These are phyloP conservation scores for Lophius americanus DNA, from an alignment of 2,797 vertebrate genomes.

Conservation along the genomic window DNA sequence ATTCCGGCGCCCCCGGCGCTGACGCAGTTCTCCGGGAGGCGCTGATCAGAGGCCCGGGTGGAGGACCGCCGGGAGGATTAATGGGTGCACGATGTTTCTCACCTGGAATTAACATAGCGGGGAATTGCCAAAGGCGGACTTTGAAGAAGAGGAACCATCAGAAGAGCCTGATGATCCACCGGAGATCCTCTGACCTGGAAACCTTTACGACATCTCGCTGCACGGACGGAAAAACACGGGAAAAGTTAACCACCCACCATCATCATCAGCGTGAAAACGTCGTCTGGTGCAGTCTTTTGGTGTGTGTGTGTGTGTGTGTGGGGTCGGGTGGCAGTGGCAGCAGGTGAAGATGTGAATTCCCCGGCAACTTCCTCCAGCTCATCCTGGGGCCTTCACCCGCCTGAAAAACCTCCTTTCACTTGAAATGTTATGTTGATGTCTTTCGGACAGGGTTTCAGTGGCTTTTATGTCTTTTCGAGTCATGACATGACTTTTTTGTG, in stretches of 20 bases:
- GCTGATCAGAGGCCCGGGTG: conserved; percentile 8
- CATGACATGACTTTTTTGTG: no score
- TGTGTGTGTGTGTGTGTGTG: no score
- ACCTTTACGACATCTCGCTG: conserved; percentile 34
- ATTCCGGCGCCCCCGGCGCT: conserved; percentile 15
- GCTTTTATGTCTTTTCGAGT: no score
- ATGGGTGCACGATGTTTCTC: conserved; percentile 51
- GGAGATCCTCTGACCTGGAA: conserved; percentile 15
- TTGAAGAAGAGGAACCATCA: conserved; percentile 33
- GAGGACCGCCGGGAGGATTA: conserved; percentile 46
- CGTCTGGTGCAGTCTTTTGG: conserved; percentile 18
- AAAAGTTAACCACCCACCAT: conserved; percentile 39
- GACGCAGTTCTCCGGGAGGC: conserved; percentile 20
- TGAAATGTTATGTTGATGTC: no score
- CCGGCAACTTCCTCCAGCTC: no score
- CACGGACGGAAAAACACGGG: conserved; percentile 22
- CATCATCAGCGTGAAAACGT: conserved; percentile 41
- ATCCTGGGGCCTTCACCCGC: no score
- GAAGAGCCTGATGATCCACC: conserved; percentile 13
- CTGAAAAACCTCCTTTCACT: no score
- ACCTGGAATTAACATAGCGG: conserved; percentile 41
- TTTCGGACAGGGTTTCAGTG: no score
- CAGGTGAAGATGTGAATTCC: no score
- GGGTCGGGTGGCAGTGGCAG: no score
- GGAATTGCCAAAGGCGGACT: conserved; percentile 16